Evolutionary conservation across 2,113 vertebrate genomes (phyloP), one percentile per base, ranked within the genome.

Genomic region (Neopipo cinnamomea): DNA sequence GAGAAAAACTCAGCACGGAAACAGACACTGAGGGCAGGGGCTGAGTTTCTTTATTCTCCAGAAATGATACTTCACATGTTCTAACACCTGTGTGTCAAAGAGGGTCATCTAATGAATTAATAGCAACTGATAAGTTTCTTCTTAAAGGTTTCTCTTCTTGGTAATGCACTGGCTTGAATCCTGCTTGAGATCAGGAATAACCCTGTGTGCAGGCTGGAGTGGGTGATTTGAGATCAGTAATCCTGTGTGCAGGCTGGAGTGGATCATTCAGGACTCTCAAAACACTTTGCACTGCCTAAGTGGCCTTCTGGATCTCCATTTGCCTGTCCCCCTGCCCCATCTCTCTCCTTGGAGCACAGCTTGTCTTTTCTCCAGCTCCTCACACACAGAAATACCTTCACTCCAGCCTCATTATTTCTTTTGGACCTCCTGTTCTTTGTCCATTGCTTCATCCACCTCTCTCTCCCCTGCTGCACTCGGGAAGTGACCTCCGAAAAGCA

Each of bases 1-100:
- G 74, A 53, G 59, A 27, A 96, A 92, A 93, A 87, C 23, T 61
- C 86, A 91, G 65, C 76, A 28, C 27, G 67, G 76, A 83, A 93
- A 41, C 28, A 77, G 61, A 28, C 1, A 8, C 44, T 81, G 66
- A 79, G 50, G 66, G 17, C 66, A 82, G 22, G 24, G 35, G 31
- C 27, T 68, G 47, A 82, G 23, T 46, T 80, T 52, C 27, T 77
- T 88, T 71, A 55, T 71, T 59, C 33, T 50, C 30, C 33, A 41
- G 56, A 86, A 71, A 30, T 3, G 1, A 0, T 55, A 4, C 19
- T 67, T 73, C 1, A 0, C 25, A 21, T 83, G 28, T 79, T 41
- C 21, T 71, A 62, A 62, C 9, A 39, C 30, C 11, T 19, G 9
- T 22, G 22, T 74, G 59, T 93, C 53, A 5, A 28, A 70, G 23